Percentiles rank a stretch among this genome's conserved stretches.
Conservation (phyloP, 2,113 vertebrate genomes). For the Rhombomys opimus region DNA sequence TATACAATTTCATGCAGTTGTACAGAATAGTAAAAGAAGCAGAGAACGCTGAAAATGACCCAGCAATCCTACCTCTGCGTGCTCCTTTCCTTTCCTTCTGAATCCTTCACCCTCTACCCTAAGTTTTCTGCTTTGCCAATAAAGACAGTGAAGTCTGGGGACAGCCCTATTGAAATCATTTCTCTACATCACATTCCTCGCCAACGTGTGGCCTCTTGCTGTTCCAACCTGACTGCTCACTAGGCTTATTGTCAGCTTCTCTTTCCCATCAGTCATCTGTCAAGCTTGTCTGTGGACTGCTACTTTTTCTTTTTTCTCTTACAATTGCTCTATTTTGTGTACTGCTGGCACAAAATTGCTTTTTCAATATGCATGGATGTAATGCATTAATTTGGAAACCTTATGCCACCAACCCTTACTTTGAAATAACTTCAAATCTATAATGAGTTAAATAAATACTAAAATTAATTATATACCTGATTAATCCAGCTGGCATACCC, state of each 20-base stretch:
- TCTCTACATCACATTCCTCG: background rate
- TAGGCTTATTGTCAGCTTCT: background rate
- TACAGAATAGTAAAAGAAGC: background rate
- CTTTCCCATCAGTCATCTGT: background rate
- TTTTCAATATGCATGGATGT: background rate
- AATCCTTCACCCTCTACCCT: background rate
- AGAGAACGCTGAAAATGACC: background rate
- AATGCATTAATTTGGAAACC: background rate
- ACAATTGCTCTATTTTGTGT: constrained; percentile 8
- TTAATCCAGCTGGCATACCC: background rate
- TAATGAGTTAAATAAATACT: constrained; percentile 12
- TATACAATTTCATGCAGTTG: background rate
- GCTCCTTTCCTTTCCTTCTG: background rate
- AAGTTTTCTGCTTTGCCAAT: background rate
- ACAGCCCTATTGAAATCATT: background rate
- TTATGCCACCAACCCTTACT: background rate
- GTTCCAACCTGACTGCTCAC: background rate
- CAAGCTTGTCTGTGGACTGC: background rate
- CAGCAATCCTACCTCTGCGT: background rate
- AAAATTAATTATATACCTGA: background rate
- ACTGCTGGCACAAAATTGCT: background rate
- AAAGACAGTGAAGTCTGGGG: background rate
- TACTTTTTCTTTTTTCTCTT: background rate
- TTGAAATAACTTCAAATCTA: background rate
- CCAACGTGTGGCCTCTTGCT: background rate